phyloP scores from a whole-genome alignment of 2,113 vertebrate species.

The Pholis gunnellus region DNA sequence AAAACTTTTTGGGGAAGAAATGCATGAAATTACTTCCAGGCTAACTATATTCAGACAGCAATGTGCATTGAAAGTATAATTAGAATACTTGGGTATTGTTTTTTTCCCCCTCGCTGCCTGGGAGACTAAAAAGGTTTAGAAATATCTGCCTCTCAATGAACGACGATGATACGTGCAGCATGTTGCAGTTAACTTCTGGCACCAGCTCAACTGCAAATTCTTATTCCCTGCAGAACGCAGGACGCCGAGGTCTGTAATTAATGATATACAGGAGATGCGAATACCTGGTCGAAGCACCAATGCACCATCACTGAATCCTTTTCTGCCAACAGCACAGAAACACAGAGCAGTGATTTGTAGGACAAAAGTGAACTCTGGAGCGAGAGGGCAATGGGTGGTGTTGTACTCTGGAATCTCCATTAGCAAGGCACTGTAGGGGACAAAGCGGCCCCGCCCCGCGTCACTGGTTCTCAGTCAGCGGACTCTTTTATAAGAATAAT shows the following conservation, averaged over 20 bases:
- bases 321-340: not conserved
- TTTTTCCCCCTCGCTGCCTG: conserved; percentile 12
- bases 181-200: conserved; percentile 44
- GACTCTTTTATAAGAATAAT: conserved; percentile 31
- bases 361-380: conserved; percentile 56
- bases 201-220: conserved; percentile 13
- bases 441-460: conserved; percentile 33
- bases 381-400: conserved; percentile 69
- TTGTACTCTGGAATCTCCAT: conserved; percentile 75
- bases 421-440: conserved; percentile 37
- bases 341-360: conserved; percentile 50
- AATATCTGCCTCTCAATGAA: conserved; percentile 20
- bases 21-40: conserved; percentile 54
- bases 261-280: conserved; percentile 13
- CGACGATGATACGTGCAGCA: conserved; percentile 29
- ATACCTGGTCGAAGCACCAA: conserved; percentile 20
- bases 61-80: conserved; percentile 41
- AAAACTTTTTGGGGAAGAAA: conserved; percentile 27
- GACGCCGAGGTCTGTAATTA: conserved; percentile 1
- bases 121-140: conserved; percentile 22
- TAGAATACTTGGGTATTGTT: conserved; percentile 11
- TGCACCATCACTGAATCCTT: not conserved
- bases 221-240: conserved; percentile 17
- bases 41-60: conserved; percentile 26
- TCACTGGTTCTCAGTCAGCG: conserved; percentile 31